Evolutionary conservation across 2,888 invertebrate genomes (phyloP).

Genomic region (Netelia inedita): DNA sequence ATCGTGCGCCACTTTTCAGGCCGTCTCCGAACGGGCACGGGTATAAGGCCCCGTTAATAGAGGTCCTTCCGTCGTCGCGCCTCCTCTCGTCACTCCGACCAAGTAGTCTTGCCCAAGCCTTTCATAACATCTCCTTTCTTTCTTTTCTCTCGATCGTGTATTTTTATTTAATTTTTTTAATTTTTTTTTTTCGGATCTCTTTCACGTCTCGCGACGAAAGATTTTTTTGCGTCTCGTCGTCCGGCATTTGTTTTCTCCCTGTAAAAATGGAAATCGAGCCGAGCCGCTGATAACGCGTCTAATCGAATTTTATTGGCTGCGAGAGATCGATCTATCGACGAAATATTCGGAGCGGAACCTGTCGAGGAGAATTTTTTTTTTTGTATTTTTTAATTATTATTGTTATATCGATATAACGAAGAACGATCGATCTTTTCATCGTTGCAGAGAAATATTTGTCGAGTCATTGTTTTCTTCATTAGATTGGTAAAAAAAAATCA

Average conservation of each 20-base stretch:
- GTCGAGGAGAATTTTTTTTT: slow-evolving; percentile 1
- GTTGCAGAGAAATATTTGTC: slow-evolving; percentile 2
- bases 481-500: neutral
- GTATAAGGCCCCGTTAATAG: slow-evolving; percentile 75
- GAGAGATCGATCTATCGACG: slow-evolving; percentile 21
- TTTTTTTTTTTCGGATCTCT: neutral
- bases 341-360: slow-evolving; percentile 55
- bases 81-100: slow-evolving; percentile 47
- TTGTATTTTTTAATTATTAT: neutral
- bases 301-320: slow-evolving; percentile 24
- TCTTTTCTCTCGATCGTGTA: slow-evolving; percentile 30
- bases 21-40: slow-evolving; percentile 68
- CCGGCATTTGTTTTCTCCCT: neutral
- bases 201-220: neutral
- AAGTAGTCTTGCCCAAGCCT: slow-evolving; percentile 33
- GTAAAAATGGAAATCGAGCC: neutral
- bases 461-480: neutral
- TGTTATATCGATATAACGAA: neutral
- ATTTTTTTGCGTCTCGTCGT: neutral
- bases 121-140: slow-evolving; percentile 50
- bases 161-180: slow-evolving; percentile 36
- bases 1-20: slow-evolving; percentile 67
- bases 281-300: slow-evolving; percentile 16
- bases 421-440: slow-evolving; percentile 9
- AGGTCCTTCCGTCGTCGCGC: slow-evolving; percentile 52